Percentiles rank a stretch among this genome's conserved stretches.
phyloP scores from a whole-genome alignment of 2,888 invertebrate genomes.

The Clepsis dumicolana region DNA sequence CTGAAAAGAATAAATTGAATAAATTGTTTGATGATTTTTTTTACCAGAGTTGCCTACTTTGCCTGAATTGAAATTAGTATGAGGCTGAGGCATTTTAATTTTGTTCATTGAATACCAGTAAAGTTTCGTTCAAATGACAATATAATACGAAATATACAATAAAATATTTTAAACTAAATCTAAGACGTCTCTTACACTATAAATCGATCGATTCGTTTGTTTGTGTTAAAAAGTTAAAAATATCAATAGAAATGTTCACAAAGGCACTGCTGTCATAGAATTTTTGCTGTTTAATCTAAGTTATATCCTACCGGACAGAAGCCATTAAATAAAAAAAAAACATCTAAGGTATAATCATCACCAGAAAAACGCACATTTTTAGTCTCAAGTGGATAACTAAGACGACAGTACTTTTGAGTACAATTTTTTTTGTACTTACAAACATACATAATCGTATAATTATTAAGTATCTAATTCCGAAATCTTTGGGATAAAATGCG shows the following conservation, averaged over 20 bases:
- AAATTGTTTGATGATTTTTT: too few relatives aligned
- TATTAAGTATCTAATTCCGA: not conserved
- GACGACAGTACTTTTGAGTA: not conserved
- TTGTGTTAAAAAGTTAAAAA: not conserved
- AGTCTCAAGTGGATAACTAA: too few relatives aligned
- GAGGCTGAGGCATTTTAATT: too few relatives aligned
- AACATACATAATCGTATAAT: not conserved
- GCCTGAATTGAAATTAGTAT: too few relatives aligned
- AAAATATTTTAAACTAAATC: conserved; percentile 8
- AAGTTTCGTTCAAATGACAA: conserved; percentile 9
- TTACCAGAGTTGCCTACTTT: too few relatives aligned
- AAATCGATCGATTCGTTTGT: conserved; percentile 9
- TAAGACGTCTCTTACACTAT: not conserved
- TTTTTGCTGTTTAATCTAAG: too few relatives aligned
- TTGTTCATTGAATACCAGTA: not conserved
- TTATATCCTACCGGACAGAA: too few relatives aligned
- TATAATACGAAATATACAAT: conserved; percentile 34
- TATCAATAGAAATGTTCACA: not conserved
- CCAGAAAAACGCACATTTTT: too few relatives aligned
- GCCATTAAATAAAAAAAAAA: too few relatives aligned
- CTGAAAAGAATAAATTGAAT: too few relatives aligned
- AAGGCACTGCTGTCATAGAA: too few relatives aligned
- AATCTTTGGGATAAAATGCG: conserved; percentile 15
- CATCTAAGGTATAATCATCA: too few relatives aligned
- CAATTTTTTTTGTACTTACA: not conserved